phyloP scores from a whole-genome alignment of 1,140 invertebrate species.

The Wasmannia auropunctata region DNA sequence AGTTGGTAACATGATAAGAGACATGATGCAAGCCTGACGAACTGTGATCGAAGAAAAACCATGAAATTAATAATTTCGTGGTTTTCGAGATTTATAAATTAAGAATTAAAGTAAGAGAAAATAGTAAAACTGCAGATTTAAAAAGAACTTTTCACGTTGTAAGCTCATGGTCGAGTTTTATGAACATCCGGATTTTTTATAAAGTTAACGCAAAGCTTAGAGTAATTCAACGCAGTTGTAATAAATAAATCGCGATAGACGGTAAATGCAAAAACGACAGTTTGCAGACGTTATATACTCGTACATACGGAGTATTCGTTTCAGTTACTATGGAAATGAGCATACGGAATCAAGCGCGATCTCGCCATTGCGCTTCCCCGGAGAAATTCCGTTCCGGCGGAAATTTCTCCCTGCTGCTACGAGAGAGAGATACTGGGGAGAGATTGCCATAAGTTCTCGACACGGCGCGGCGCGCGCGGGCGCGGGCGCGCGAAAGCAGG shows the following conservation, averaged over 20 bases:
- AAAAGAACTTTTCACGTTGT: background rate
- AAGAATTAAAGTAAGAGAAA: background rate
- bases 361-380: background rate
- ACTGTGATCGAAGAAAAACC: background rate
- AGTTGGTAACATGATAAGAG: background rate
- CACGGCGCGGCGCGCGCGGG: too few species aligned
- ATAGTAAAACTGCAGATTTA: background rate
- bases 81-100: background rate
- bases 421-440: conserved; percentile 11
- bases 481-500: conserved; percentile 18
- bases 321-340: conserved; percentile 10
- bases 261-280: background rate
- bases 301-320: background rate
- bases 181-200: background rate
- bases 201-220: background rate
- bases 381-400: conserved; percentile 20
- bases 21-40: background rate
- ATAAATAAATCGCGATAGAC: conserved; percentile 12
- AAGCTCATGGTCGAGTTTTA: background rate
- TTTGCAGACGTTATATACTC: background rate
- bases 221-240: background rate
- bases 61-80: background rate
- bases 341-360: conserved; percentile 17
- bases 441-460: conserved; percentile 36
- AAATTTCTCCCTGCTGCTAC: conserved; percentile 14